Evolutionary conservation across 2,888 invertebrate species (phyloP).

Genomic region (Bibio marci): DNA sequence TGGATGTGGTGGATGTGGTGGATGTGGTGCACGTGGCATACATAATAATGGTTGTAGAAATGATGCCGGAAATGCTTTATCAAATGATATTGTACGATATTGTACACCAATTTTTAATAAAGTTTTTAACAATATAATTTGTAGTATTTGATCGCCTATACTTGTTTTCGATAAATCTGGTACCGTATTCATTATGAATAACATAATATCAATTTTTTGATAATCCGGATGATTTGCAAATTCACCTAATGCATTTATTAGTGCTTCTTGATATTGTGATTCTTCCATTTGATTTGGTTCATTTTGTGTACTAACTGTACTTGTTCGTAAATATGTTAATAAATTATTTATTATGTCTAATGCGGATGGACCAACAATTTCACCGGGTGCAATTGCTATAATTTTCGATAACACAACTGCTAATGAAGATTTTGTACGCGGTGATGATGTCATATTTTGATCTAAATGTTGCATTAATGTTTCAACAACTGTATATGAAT

Average conservation of each 20-base stretch:
- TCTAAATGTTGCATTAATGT: conserved; percentile 90
- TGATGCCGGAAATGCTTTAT: conserved; percentile 87
- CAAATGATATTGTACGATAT: conserved; percentile 81
- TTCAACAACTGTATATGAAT: conserved; percentile 95
- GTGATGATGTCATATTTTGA: conserved; percentile 36
- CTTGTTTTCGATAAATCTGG: conserved; percentile 37
- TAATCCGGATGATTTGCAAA: conserved; percentile 99
- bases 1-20: no score
- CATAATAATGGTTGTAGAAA: conserved; percentile 84
- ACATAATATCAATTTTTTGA: conserved; percentile 98
- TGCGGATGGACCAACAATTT: conserved; percentile 91
- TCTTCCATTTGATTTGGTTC: conserved; percentile 49
- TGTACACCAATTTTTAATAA: conserved; percentile 92
- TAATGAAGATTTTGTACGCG: conserved; percentile 62
- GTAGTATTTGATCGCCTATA: conserved; percentile 63
- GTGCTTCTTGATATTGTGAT: conserved; percentile 80
- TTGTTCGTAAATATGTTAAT: conserved; percentile 82
- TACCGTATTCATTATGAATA: conserved; percentile 96
- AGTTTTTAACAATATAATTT: conserved; percentile 86
- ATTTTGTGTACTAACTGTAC: conserved; percentile 51
- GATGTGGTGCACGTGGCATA: conserved; percentile 66
- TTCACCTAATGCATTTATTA: conserved; percentile 92
- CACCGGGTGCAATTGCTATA: conserved; percentile 90
- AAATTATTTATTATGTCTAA: conserved; percentile 95
- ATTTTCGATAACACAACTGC: conserved; percentile 91